phyloP scores from a whole-genome alignment of 2,797 vertebrate species.

The Macroramphosus scolopax region DNA sequence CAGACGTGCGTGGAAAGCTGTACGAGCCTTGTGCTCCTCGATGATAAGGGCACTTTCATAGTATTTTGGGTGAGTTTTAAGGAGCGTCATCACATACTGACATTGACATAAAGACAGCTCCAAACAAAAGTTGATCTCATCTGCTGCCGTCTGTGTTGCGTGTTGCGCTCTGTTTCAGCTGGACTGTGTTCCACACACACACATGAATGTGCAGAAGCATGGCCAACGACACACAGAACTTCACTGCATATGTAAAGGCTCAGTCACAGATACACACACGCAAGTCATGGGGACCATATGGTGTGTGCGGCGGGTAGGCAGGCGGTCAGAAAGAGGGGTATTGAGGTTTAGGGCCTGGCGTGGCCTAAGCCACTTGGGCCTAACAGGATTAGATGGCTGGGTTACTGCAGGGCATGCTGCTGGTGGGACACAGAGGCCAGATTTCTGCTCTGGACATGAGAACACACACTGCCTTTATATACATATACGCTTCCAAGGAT shows the following conservation, averaged over 20 bases:
- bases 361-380: constrained; percentile 72
- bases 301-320: constrained; percentile 41
- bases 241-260: constrained; percentile 19
- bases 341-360: constrained; percentile 67
- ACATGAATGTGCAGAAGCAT: constrained; percentile 5
- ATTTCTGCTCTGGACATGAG: constrained; percentile 31
- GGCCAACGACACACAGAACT: constrained; percentile 1
- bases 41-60: too few relatives aligned
- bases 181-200: constrained; percentile 1
- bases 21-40: too few relatives aligned
- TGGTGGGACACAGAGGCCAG: constrained; percentile 38
- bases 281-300: constrained; percentile 56
- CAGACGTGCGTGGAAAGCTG: too few relatives aligned
- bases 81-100: not conserved
- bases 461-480: constrained; percentile 30
- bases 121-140: not conserved
- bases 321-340: constrained; percentile 57
- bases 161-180: too few relatives aligned
- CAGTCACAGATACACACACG: constrained; percentile 20
- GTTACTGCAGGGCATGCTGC: constrained; percentile 65
- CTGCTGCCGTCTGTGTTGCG: constrained; percentile 3
- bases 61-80: not conserved
- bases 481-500: too few relatives aligned
- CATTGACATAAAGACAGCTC: too few relatives aligned
- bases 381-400: constrained; percentile 76